Evolutionary conservation across 2,113 vertebrate species (phyloP).

Genomic region (Hylia prasina): DNA sequence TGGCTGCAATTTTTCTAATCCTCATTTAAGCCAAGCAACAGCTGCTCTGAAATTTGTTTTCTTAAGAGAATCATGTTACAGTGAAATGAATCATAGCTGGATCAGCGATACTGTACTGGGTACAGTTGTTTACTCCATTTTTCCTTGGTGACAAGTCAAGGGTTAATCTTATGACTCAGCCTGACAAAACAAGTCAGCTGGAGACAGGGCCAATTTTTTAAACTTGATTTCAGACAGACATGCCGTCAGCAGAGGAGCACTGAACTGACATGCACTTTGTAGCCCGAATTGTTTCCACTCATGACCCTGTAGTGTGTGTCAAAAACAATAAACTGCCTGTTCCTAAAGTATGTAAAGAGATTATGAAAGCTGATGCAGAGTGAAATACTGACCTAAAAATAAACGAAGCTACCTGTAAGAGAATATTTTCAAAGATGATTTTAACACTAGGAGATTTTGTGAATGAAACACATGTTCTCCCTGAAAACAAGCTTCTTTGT

Average conservation of each 20-base stretch:
- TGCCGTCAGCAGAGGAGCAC: conserved; percentile 65
- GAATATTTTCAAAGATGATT: neutral
- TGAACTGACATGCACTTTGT: conserved; percentile 66
- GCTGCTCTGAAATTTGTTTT: conserved; percentile 68
- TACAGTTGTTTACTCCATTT: conserved; percentile 71
- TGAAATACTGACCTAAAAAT: conserved; percentile 48
- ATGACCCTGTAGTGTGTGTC: conserved; percentile 54
- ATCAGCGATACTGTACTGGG: conserved; percentile 53
- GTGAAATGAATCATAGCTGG: conserved; percentile 61
- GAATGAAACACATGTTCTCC: neutral
- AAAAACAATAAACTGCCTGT: conserved; percentile 62
- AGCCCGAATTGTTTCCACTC: conserved; percentile 67
- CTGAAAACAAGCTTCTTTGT: neutral
- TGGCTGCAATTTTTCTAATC: conserved; percentile 38
- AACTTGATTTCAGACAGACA: conserved; percentile 75
- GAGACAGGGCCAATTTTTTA: conserved; percentile 73
- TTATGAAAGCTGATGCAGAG: conserved; percentile 55
- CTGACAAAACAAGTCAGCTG: conserved; percentile 78
- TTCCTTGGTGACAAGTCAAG: conserved; percentile 70
- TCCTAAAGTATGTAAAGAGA: conserved; percentile 61
- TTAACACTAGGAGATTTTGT: neutral
- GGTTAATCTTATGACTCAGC: conserved; percentile 77
- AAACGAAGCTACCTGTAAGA: conserved; percentile 24
- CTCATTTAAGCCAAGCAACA: conserved; percentile 67
- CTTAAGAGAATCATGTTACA: conserved; percentile 69